phyloP scores from a whole-genome alignment of 2,797 vertebrate genomes.

The Girardinus metallicus region DNA sequence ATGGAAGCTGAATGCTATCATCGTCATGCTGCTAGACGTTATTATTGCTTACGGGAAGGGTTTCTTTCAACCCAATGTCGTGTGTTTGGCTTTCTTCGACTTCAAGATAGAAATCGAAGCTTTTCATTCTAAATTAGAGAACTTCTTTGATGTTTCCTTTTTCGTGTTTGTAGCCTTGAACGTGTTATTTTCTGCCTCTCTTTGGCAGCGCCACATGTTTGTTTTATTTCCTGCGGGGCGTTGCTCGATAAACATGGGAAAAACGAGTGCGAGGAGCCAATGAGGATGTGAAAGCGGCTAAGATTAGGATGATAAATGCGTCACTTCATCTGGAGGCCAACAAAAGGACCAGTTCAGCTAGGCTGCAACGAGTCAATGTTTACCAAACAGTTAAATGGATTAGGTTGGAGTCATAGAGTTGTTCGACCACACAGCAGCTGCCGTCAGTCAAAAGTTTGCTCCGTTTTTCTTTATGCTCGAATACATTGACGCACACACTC shows the following conservation, averaged over 20 bases:
- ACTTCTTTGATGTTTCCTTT: conserved; percentile 4
- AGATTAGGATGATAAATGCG: conserved; percentile 53
- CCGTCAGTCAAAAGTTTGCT: background rate
- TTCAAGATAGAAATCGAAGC: background rate
- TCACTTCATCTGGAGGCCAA: conserved; percentile 39
- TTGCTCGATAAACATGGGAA: background rate
- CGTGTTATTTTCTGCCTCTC: background rate
- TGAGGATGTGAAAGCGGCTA: conserved; percentile 41
- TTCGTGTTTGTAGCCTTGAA: background rate
- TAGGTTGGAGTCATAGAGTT: conserved; percentile 1
- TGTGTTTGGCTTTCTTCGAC: background rate
- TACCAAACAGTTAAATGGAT: conserved; percentile 13
- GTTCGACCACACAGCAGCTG: conserved; percentile 2
- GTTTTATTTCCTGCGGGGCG: background rate
- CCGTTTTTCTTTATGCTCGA: background rate
- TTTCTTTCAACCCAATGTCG: background rate
- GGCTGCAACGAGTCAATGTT: conserved; percentile 4
- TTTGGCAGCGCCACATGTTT: background rate
- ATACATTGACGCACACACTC: background rate
- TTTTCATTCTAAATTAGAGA: conserved; percentile 4
- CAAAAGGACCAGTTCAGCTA: conserved; percentile 29
- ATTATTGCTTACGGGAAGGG: conserved; percentile 1
- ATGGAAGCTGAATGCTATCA: conserved; percentile 6
- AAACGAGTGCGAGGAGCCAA: conserved; percentile 26
- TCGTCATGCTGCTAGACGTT: conserved; percentile 7